Evolutionary conservation across 2,113 vertebrate genomes (phyloP).

Genomic region (Burhinus bistriatus): DNA sequence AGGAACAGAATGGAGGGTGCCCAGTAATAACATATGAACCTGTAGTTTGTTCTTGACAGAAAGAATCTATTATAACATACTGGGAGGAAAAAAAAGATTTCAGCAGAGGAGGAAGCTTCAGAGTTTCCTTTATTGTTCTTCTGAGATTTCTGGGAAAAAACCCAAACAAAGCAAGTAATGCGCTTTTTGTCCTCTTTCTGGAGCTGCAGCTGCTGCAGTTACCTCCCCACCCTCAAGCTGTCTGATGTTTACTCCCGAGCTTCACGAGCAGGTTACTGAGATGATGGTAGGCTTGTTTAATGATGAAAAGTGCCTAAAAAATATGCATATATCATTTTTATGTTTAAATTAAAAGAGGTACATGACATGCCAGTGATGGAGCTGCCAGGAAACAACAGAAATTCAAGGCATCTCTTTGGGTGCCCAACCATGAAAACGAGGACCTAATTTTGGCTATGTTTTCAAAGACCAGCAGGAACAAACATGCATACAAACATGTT

Average conservation of each 20-base stretch:
- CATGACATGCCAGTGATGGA: neutral
- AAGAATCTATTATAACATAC: neutral
- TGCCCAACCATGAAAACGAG: neutral
- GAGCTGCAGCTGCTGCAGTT: conserved; percentile 22
- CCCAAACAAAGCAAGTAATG: neutral
- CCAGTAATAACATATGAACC: neutral
- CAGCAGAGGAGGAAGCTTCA: neutral
- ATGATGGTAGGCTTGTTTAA: neutral
- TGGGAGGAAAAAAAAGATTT: neutral
- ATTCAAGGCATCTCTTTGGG: neutral
- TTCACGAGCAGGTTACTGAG: neutral
- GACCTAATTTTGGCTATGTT: neutral
- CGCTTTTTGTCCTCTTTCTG: neutral
- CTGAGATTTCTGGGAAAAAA: neutral
- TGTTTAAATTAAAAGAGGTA: neutral
- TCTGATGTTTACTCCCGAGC: neutral
- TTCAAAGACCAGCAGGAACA: neutral
- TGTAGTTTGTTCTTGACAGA: neutral
- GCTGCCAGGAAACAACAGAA: neutral
- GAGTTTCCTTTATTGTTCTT: neutral
- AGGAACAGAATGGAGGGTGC: neutral
- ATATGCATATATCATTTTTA: neutral
- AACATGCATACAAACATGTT: neutral
- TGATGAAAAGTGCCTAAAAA: neutral
- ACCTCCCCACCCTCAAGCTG: neutral